Percentiles rank a stretch among this genome's conserved stretches.
Conservation (phyloP, 2,888 invertebrate species). For the Cephus rjabovi region DNA sequence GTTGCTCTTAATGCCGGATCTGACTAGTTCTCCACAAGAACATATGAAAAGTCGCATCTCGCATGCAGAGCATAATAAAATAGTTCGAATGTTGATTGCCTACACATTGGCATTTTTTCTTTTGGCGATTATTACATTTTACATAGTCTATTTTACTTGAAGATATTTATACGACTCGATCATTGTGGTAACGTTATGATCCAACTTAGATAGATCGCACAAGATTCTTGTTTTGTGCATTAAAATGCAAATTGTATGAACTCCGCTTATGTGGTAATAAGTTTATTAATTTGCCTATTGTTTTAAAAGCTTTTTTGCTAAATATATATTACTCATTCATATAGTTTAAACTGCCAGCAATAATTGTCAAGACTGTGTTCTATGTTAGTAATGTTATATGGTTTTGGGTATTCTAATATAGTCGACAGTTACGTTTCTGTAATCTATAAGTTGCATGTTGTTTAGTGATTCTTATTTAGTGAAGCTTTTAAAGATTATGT, state of each 20-base stretch:
- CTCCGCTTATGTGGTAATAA: background rate
- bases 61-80: constrained; percentile 66
- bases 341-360: background rate
- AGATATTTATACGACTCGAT: constrained; percentile 7
- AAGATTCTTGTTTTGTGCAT: background rate
- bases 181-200: background rate
- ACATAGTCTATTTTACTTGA: constrained; percentile 69
- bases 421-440: background rate
- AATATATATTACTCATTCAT: background rate
- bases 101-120: constrained; percentile 70
- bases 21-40: constrained; percentile 51
- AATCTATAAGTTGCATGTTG: background rate
- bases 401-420: background rate
- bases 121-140: constrained; percentile 69
- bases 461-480: background rate
- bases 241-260: background rate
- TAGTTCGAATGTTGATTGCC: constrained; percentile 70
- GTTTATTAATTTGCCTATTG: background rate
- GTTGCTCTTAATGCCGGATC: constrained; percentile 68
- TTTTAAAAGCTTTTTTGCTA: background rate
- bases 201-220: background rate
- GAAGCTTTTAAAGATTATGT: background rate
- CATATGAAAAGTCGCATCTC: constrained; percentile 48
- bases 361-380: constrained; percentile 30
- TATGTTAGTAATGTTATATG: constrained; percentile 15